Conservation (phyloP, 1,140 invertebrate species). For the Drosophila sechellia region DNA sequence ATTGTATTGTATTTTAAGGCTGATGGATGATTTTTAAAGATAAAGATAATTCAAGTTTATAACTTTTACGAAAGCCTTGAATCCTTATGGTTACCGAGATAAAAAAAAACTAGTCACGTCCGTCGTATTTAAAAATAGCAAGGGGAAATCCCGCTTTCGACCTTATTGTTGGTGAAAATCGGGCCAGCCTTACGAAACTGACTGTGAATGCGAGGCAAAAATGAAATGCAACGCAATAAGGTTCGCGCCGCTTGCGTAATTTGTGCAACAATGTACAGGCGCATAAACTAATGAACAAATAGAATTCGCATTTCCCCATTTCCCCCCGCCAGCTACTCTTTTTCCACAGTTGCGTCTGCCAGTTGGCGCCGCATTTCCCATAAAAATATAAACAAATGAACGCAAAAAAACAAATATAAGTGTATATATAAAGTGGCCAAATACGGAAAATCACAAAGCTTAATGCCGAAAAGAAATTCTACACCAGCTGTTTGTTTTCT, state of each 20-base stretch:
- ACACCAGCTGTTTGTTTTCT: background rate
- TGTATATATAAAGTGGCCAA: conserved; percentile 3
- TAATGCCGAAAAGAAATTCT: conserved; percentile 6
- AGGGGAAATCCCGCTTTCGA: background rate
- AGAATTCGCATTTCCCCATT: conserved; percentile 38
- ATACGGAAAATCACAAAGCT: background rate
- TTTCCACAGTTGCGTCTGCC: conserved; percentile 23
- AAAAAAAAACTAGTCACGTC: background rate
- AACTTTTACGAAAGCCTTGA: too few species aligned
- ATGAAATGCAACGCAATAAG: conserved; percentile 77
- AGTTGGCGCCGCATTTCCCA: conserved; percentile 72
- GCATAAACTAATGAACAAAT: conserved; percentile 61
- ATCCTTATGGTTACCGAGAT: too few species aligned
- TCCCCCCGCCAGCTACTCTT: background rate
- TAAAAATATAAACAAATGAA: conserved; percentile 63
- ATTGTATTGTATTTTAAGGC: too few species aligned
- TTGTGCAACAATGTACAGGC: conserved; percentile 63
- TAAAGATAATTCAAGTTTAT: too few species aligned
- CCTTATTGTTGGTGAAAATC: background rate
- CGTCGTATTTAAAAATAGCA: background rate
- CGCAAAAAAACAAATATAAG: too few species aligned
- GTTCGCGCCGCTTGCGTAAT: conserved; percentile 66
- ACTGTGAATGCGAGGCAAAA: conserved; percentile 28
- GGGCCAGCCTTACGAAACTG: conserved; percentile 16
- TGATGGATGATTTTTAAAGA: too few species aligned